These are phyloP conservation scores for Apantesis nais DNA, from an alignment of 2,888 invertebrate species.

Conservation along the genomic window DNA sequence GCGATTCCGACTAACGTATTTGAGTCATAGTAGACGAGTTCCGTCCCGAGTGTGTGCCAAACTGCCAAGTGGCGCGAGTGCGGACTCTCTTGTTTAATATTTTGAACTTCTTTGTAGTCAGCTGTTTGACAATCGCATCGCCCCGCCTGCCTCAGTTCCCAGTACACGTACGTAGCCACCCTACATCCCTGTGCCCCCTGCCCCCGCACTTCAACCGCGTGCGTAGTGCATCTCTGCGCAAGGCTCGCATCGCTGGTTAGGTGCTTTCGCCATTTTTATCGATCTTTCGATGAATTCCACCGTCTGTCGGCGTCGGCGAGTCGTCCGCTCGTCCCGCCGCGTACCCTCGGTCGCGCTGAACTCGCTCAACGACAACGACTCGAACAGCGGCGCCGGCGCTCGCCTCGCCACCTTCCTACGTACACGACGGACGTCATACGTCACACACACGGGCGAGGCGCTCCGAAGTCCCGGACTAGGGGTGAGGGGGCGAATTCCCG, in stretches of 20 bases:
- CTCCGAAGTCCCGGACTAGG: slow-evolving; percentile 12
- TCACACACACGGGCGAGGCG: slow-evolving; percentile 8
- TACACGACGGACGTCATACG: slow-evolving; percentile 2
- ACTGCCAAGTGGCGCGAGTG: slow-evolving; percentile 21
- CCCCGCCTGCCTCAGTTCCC: slow-evolving; percentile 39
- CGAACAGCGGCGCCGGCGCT: slow-evolving; percentile 25
- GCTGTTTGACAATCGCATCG: slow-evolving; percentile 75
- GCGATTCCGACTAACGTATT: not conserved
- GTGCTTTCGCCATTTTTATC: slow-evolving; percentile 66
- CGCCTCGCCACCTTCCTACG: not conserved
- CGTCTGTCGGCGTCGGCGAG: slow-evolving; percentile 36
- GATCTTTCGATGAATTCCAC: slow-evolving; percentile 58
- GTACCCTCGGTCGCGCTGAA: slow-evolving; percentile 25
- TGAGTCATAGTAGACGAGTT: slow-evolving; percentile 1
- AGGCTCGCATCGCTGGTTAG: slow-evolving; percentile 52
- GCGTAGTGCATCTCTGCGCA: slow-evolving; percentile 68
- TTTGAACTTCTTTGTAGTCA: slow-evolving; percentile 71
- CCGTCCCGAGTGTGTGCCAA: slow-evolving; percentile 5
- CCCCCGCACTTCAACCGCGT: slow-evolving; percentile 41
- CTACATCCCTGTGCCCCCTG: not conserved
- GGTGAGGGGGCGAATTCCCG: slow-evolving; percentile 18
- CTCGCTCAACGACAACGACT: slow-evolving; percentile 25
- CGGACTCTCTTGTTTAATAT: slow-evolving; percentile 33
- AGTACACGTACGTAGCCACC: slow-evolving; percentile 10
- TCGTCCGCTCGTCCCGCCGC: slow-evolving; percentile 31